A percentile compares a stretch with the other conserved stretches of the same genome.
Conservation (phyloP, 2,888 invertebrate genomes). For the Halictus ligatus region DNA sequence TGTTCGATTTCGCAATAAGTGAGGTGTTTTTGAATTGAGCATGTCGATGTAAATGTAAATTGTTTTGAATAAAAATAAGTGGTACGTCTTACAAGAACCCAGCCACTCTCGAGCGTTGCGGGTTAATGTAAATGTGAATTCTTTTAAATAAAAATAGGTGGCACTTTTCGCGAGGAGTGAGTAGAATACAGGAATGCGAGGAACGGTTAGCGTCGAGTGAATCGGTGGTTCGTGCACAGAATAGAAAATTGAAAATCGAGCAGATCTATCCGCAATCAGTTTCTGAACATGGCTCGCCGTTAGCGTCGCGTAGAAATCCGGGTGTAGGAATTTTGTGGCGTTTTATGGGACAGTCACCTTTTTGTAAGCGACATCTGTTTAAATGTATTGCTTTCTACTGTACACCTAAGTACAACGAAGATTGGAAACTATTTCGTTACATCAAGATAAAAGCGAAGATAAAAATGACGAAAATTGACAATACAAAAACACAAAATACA, state of each 20-base stretch:
- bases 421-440: too few species aligned
- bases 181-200: background rate
- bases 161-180: background rate
- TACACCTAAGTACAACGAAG: background rate
- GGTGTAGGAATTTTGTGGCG: background rate
- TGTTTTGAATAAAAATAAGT: background rate
- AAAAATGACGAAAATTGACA: too few species aligned
- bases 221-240: background rate
- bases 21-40: background rate
- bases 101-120: background rate
- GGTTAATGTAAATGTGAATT: background rate
- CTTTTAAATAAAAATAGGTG: constrained; percentile 3
- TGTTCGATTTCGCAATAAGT: background rate
- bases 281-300: background rate
- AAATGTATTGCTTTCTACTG: background rate
- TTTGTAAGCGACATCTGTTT: too few species aligned
- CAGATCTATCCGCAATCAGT: background rate
- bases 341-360: background rate
- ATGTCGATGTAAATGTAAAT: background rate
- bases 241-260: background rate
- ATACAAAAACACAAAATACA: too few species aligned
- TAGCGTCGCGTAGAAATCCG: background rate
- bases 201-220: background rate
- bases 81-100: background rate
- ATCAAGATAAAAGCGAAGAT: too few species aligned